Conservation (phyloP, 2,888 invertebrate species). For the Melanostoma scalare region DNA sequence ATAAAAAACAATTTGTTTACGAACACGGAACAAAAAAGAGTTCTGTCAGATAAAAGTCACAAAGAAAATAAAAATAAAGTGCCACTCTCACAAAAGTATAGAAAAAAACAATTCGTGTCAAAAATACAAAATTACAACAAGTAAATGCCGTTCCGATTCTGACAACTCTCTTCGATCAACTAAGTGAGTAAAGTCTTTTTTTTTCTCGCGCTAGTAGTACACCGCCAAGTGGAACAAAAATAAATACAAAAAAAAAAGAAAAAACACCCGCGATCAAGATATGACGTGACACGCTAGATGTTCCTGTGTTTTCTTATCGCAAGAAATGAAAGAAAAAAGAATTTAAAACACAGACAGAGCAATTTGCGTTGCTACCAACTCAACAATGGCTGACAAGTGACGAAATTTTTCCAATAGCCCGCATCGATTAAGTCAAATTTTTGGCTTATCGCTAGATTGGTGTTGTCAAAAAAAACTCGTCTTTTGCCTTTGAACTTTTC, state of each 20-base stretch:
- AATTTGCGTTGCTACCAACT: slow-evolving; percentile 3
- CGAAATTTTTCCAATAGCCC: slow-evolving; percentile 31
- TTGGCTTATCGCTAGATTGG: not conserved
- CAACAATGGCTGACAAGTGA: slow-evolving; percentile 7
- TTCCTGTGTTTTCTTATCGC: slow-evolving; percentile 32
- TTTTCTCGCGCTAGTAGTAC: slow-evolving; percentile 26
- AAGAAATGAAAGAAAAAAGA: not conserved
- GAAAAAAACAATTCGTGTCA: slow-evolving; percentile 23
- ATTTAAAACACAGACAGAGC: not conserved
- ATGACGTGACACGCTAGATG: slow-evolving; percentile 29
- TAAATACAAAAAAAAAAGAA: slow-evolving; percentile 8
- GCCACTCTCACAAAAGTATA: slow-evolving; percentile 16
- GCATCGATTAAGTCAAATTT: slow-evolving; percentile 13
- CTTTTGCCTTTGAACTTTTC: slow-evolving; percentile 31
- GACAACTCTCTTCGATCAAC: slow-evolving; percentile 67
- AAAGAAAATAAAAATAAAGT: not conserved
- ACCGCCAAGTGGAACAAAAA: slow-evolving; percentile 27
- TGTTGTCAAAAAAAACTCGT: not conserved
- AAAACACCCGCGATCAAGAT: slow-evolving; percentile 34
- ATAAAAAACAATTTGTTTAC: slow-evolving; percentile 45
- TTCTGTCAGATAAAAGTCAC: slow-evolving; percentile 14
- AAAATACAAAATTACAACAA: slow-evolving; percentile 31
- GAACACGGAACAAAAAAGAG: slow-evolving; percentile 9
- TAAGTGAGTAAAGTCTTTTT: slow-evolving; percentile 52
- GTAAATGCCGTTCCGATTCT: slow-evolving; percentile 58